These are phyloP conservation scores for Hydra vulgaris DNA, from an alignment of 30 jellyfish, hydroid and myxozoan species.

Conservation along the genomic window DNA sequence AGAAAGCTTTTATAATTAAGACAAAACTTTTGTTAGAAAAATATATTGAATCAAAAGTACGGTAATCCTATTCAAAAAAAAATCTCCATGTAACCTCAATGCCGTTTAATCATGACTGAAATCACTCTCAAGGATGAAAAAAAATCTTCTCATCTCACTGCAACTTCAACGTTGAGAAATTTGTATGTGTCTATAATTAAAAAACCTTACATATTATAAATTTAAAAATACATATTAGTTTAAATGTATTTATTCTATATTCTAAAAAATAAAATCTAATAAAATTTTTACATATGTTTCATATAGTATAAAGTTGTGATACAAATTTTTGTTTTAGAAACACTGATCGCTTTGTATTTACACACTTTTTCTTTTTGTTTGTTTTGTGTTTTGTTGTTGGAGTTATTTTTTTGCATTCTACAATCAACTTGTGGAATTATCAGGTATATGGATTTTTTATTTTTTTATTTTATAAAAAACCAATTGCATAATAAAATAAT, in stretches of 20 bases:
- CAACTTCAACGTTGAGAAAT: not conserved
- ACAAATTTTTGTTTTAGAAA: slow-evolving; percentile 31
- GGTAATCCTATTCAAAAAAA: too few relatives aligned
- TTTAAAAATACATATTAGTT: not conserved
- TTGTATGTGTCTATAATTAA: not conserved
- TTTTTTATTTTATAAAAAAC: too few relatives aligned
- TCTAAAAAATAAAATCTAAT: too few relatives aligned
- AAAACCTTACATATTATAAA: not conserved
- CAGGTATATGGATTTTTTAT: slow-evolving; percentile 45
- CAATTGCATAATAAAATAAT: too few relatives aligned
- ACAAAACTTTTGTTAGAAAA: too few relatives aligned
- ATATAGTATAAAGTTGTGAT: not conserved
- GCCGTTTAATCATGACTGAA: not conserved
- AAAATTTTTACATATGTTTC: too few relatives aligned
- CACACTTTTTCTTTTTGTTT: slow-evolving; percentile 63
- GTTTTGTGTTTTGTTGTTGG: slow-evolving; percentile 68
- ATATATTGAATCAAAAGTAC: too few relatives aligned
- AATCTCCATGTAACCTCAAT: not conserved
- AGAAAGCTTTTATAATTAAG: too few relatives aligned
- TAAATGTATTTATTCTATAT: not conserved
- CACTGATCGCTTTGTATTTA: slow-evolving; percentile 54
- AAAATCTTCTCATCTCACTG: not conserved
- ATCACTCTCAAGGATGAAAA: not conserved
- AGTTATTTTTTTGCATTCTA: slow-evolving; percentile 68
- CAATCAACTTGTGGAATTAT: slow-evolving; percentile 65